Evolutionary conservation across 2,888 invertebrate genomes (phyloP).

Genomic region (Oscheius sp.): DNA sequence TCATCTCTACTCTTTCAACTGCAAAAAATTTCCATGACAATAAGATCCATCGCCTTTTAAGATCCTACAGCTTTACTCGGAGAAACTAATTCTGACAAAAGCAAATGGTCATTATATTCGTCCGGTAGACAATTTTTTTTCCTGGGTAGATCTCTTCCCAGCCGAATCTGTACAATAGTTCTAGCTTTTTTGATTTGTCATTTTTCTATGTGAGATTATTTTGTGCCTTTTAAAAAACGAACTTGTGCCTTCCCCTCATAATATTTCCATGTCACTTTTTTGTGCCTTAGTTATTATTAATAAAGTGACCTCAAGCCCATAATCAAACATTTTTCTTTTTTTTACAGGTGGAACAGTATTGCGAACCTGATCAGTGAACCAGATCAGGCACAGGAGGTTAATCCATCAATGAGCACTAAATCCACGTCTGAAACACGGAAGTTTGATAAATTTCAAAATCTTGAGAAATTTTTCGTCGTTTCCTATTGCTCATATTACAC

Average conservation of each 20-base stretch:
- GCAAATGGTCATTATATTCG: background rate
- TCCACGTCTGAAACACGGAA: no score
- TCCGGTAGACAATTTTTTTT: conserved; percentile 25
- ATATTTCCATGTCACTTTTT: background rate
- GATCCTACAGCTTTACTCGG: conserved; percentile 10
- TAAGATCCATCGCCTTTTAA: background rate
- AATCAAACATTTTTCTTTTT: no score
- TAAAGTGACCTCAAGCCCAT: conserved; percentile 1
- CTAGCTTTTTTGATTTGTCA: background rate
- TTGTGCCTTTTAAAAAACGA: conserved; percentile 7
- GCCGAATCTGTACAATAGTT: background rate
- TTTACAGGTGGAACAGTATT: no score
- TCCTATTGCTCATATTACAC: no score
- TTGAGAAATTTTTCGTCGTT: no score
- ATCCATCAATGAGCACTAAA: no score
- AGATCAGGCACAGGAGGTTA: no score
- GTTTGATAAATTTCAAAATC: no score
- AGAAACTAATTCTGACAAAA: background rate
- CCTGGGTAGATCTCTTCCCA: conserved; percentile 1
- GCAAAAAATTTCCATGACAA: background rate
- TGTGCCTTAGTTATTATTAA: conserved; percentile 15
- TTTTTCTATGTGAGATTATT: background rate
- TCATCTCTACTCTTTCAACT: background rate
- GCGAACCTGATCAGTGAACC: no score
- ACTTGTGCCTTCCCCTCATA: background rate